These are phyloP conservation scores for Enteromius treurensis DNA, from an alignment of 2,797 vertebrate species.

Conservation along the genomic window DNA sequence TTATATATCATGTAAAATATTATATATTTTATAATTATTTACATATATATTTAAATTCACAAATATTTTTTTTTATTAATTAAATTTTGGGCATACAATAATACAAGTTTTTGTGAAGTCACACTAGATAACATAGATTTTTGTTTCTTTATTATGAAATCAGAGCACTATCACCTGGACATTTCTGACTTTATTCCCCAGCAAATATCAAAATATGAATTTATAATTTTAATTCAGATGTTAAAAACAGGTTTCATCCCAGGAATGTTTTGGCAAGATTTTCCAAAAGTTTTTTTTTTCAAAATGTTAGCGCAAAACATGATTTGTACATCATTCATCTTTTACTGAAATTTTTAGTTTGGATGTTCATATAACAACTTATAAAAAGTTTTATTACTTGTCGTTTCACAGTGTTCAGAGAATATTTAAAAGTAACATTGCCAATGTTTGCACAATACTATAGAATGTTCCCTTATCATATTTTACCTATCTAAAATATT, in stretches of 20 bases:
- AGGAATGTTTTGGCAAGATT: neutral
- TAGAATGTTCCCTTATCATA: neutral
- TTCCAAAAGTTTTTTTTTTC: neutral
- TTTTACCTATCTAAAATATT: no score
- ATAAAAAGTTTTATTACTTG: no score
- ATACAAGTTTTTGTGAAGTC: neutral
- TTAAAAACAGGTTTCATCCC: neutral
- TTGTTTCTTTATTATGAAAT: neutral
- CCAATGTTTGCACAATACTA: no score
- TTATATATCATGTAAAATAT: neutral
- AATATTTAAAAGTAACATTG: neutral
- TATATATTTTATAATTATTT: neutral
- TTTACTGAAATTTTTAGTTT: no score
- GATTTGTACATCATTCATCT: no score
- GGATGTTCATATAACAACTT: no score
- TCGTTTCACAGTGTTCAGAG: neutral
- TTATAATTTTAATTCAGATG: neutral
- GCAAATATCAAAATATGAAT: neutral
- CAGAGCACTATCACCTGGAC: no score
- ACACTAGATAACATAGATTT: neutral
- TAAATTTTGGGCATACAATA: neutral
- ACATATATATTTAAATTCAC: neutral
- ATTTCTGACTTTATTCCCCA: neutral
- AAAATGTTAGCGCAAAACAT: neutral
- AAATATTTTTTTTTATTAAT: no score